Conservation (phyloP, 2,888 invertebrate species). For the Ichneumon xanthorius region DNA sequence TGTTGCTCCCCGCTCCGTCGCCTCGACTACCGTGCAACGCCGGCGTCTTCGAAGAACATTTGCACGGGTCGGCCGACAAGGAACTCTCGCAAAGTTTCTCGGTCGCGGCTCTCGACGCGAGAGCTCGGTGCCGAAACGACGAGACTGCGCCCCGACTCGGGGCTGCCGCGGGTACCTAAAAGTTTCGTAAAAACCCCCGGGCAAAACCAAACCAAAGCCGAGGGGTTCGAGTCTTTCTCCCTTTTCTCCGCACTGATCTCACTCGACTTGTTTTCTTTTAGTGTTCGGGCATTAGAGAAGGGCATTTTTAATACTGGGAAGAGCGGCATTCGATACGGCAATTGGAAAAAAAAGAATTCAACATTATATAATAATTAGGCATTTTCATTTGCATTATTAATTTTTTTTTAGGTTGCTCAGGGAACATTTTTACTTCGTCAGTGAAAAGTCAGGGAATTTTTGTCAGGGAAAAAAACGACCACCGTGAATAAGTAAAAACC, state of each 20-base stretch:
- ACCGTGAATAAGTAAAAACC: too few species aligned
- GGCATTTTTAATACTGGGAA: neutral
- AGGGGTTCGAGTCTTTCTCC: neutral
- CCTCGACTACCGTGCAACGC: slow-evolving; percentile 32
- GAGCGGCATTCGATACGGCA: too few species aligned
- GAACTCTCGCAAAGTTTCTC: slow-evolving; percentile 3
- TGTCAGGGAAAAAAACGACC: too few species aligned
- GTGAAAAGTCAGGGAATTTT: too few species aligned
- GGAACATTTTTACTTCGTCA: too few species aligned
- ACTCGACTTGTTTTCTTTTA: neutral
- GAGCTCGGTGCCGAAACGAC: slow-evolving; percentile 1
- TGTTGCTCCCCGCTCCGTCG: slow-evolving; percentile 3
- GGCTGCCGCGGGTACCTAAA: neutral
- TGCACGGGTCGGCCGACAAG: slow-evolving; percentile 20
- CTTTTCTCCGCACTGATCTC: neutral
- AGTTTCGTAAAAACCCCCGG: slow-evolving; percentile 8
- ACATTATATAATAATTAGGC: too few species aligned
- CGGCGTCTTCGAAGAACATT: slow-evolving; percentile 54
- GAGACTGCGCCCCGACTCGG: neutral
- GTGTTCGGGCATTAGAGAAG: neutral
- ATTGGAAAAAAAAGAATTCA: too few species aligned
- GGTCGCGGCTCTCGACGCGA: neutral
- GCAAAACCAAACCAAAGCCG: neutral
- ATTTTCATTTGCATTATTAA: too few species aligned
- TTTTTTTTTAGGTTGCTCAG: too few species aligned